phyloP scores from a whole-genome alignment of 1,140 invertebrate species.

The Hylyphantes graminicola region DNA sequence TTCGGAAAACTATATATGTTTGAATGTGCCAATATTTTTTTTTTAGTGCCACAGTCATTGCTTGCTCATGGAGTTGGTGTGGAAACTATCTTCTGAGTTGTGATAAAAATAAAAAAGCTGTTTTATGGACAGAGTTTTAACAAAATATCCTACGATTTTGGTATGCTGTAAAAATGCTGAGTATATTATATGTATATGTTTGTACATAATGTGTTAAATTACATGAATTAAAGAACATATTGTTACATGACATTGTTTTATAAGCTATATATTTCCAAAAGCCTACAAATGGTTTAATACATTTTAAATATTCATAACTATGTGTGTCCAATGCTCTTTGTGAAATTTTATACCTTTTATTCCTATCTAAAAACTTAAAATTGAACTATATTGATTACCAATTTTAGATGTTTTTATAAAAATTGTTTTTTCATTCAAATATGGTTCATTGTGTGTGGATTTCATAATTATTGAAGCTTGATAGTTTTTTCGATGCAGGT shows the following conservation, averaged over 20 bases:
- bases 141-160: neutral
- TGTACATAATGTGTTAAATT: conserved; percentile 18
- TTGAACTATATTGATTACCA: too few species aligned
- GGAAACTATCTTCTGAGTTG: conserved; percentile 86
- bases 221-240: neutral
- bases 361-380: too few species aligned
- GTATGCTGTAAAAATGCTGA: conserved; percentile 2
- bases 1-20: neutral
- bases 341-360: too few species aligned
- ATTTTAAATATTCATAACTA: too few species aligned
- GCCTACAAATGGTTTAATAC: too few species aligned
- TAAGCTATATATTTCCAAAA: too few species aligned
- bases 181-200: conserved; percentile 7
- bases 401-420: too few species aligned
- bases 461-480: too few species aligned
- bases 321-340: too few species aligned
- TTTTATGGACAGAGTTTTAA: conserved; percentile 78
- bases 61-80: conserved; percentile 91
- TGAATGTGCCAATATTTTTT: conserved; percentile 19
- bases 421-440: too few species aligned
- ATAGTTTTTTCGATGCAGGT: too few species aligned
- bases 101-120: conserved; percentile 84
- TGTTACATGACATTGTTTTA: neutral
- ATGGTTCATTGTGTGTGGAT: too few species aligned
- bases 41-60: conserved; percentile 83